A percentile compares a stretch with the other conserved stretches of the same genome.
Conservation (phyloP, 2,113 vertebrate genomes). For the Bubo blakistoni region DNA sequence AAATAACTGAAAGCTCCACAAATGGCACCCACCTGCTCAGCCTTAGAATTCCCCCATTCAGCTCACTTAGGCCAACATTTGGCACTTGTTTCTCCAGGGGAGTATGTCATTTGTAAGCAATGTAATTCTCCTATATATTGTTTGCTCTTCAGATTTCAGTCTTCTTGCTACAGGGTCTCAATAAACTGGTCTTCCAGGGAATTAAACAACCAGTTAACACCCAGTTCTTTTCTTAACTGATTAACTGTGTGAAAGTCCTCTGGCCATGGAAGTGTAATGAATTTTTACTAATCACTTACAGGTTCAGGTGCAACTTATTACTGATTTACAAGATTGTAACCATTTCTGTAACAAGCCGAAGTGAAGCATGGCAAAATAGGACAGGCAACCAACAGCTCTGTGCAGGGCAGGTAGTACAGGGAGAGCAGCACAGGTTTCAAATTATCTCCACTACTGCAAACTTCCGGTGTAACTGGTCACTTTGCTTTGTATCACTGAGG, state of each 20-base stretch:
- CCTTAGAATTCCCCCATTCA: not conserved
- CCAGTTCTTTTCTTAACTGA: conserved; percentile 12
- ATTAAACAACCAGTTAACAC: conserved; percentile 4
- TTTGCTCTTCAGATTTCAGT: not conserved
- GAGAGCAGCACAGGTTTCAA: not conserved
- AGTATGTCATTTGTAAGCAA: not conserved
- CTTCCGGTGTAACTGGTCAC: not conserved
- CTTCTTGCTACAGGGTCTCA: not conserved
- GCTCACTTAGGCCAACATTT: not conserved
- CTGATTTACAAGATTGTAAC: conserved; percentile 47
- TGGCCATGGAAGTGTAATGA: conserved; percentile 13
- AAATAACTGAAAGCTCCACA: not conserved
- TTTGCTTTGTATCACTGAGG: not conserved
- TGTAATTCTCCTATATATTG: not conserved
- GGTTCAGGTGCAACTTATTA: conserved; percentile 44
- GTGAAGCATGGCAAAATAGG: not conserved
- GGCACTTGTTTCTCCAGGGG: not conserved
- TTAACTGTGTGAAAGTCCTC: conserved; percentile 58
- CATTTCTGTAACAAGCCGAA: not conserved
- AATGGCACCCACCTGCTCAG: not conserved
- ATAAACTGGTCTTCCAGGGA: not conserved
- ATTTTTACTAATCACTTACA: conserved; percentile 44
- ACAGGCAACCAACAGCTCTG: not conserved
- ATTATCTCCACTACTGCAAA: not conserved
- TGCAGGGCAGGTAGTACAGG: not conserved